Conservation (phyloP, 2,888 invertebrate genomes). For the Sarcophaga variegata region DNA sequence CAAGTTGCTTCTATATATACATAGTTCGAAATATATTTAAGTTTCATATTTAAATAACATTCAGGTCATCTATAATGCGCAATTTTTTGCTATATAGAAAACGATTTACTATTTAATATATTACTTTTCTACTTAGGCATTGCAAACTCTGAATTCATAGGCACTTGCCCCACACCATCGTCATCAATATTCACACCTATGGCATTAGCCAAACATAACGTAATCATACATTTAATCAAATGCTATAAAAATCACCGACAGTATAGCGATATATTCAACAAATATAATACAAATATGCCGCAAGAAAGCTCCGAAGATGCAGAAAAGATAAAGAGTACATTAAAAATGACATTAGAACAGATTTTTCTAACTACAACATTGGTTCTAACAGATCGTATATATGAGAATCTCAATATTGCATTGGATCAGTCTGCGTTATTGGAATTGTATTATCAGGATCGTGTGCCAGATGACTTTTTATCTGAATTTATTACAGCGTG, state of each 20-base stretch:
- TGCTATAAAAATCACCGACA: conserved; percentile 77
- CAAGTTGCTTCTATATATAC: no score
- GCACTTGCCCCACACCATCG: conserved; percentile 71
- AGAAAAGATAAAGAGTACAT: conserved; percentile 59
- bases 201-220: conserved; percentile 76
- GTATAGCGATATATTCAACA: conserved; percentile 58
- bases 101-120: background rate
- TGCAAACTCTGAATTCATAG: conserved; percentile 55
- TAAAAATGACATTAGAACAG: conserved; percentile 71
- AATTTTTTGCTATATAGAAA: background rate
- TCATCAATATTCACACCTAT: conserved; percentile 69
- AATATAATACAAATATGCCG: conserved; percentile 17
- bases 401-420: conserved; percentile 75
- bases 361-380: conserved; percentile 76
- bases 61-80: background rate
- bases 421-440: conserved; percentile 83
- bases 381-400: conserved; percentile 77
- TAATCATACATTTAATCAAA: conserved; percentile 77
- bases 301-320: conserved; percentile 54
- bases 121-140: conserved; percentile 37
- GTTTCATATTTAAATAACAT: background rate
- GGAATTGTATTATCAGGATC: conserved; percentile 84
- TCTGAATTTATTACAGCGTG: conserved; percentile 84
- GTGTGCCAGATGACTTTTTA: conserved; percentile 85
- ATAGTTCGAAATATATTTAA: no score